Conservation (phyloP, 1,140 invertebrate species). For the Trissolcus basalis region DNA sequence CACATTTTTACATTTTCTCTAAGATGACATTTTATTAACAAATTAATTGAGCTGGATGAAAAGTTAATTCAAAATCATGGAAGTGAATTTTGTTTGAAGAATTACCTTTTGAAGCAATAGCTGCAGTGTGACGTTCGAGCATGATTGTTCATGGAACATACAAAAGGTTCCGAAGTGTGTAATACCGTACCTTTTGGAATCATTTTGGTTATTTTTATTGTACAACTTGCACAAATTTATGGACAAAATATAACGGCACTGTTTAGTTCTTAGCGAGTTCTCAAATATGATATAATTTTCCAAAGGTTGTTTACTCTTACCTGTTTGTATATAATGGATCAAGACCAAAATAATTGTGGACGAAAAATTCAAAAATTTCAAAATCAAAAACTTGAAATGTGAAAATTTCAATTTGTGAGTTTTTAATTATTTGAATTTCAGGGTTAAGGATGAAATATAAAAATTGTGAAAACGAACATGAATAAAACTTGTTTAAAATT, state of each 20-base stretch:
- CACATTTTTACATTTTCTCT: background rate
- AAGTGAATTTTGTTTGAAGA: background rate
- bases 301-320: no score
- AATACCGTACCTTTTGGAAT: slow-evolving; percentile 8
- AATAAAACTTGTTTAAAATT: no score
- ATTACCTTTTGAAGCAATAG: slow-evolving; percentile 20
- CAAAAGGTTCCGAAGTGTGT: background rate
- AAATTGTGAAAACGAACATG: no score
- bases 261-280: background rate
- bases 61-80: background rate
- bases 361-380: no score
- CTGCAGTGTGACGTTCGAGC: slow-evolving; percentile 1
- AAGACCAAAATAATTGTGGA: no score
- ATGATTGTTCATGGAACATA: background rate
- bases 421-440: no score
- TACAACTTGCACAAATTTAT: background rate
- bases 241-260: no score
- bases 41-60: background rate
- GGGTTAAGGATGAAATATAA: no score
- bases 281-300: no score
- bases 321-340: no score
- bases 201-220: slow-evolving; percentile 3
- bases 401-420: no score
- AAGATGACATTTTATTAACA: background rate
- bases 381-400: no score